These are phyloP conservation scores for Drosophila fungiperda DNA, from an alignment of 2,888 invertebrate species.

Conservation along the genomic window DNA sequence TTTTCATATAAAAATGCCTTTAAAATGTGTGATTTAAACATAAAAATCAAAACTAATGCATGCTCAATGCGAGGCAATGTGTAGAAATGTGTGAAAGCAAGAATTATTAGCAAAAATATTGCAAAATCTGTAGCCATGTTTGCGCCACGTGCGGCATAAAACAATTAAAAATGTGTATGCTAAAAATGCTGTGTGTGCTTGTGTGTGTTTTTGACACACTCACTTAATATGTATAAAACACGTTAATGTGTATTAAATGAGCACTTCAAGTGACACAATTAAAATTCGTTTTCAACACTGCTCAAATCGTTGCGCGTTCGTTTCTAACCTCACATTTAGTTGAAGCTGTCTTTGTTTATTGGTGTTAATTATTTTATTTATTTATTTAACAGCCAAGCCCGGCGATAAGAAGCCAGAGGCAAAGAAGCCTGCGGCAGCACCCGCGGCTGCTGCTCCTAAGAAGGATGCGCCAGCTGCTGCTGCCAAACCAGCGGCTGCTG, in stretches of 20 bases:
- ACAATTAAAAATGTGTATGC: constrained; percentile 22
- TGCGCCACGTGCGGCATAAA: constrained; percentile 69
- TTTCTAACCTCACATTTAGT: constrained; percentile 70
- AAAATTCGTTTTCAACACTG: not conserved
- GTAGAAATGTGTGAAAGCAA: constrained; percentile 21
- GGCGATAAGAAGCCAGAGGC: constrained; percentile 87
- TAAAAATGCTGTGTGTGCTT: not conserved
- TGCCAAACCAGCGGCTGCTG: constrained; percentile 82
- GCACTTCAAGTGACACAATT: constrained; percentile 9
- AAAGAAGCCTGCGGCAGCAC: constrained; percentile 85
- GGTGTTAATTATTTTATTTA: constrained; percentile 24
- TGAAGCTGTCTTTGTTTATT: constrained; percentile 55
- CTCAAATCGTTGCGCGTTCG: constrained; percentile 35
- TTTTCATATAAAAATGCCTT: constrained; percentile 74
- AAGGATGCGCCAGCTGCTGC: constrained; percentile 82
- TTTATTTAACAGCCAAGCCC: constrained; percentile 86
- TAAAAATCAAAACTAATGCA: constrained; percentile 44
- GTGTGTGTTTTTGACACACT: not conserved
- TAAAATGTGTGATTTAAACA: constrained; percentile 49
- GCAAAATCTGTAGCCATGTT: constrained; percentile 28
- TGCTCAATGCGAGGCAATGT: constrained; percentile 8
- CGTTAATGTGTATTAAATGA: not conserved
- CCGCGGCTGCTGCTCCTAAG: constrained; percentile 85
- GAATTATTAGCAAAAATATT: constrained; percentile 46
- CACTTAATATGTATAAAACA: not conserved